Evolutionary conservation across 2,797 vertebrate genomes (phyloP).

Genomic region (Acanthiza pusilla): DNA sequence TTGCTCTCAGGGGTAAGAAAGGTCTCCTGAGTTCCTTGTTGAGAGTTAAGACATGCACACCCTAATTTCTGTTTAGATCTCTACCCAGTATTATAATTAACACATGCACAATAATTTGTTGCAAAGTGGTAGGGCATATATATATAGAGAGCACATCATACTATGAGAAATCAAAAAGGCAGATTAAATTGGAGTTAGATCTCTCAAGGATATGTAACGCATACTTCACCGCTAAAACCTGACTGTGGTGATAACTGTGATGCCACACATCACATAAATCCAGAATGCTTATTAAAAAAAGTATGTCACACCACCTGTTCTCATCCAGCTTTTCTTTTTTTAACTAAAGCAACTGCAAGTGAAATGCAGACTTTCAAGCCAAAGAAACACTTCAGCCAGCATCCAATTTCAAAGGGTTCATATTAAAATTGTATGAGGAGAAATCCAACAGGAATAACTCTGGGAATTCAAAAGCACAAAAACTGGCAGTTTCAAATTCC

Average conservation of each 20-base stretch:
- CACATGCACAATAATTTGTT: neutral
- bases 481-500: constrained; percentile 16
- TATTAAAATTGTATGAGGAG: constrained; percentile 26
- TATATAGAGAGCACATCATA: neutral
- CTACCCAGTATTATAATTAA: neutral
- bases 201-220: neutral
- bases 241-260: neutral
- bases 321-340: constrained; percentile 7
- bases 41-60: neutral
- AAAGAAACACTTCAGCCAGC: neutral
- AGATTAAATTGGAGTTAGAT: neutral
- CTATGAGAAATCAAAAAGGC: neutral
- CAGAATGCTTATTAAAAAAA: neutral
- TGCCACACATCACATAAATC: neutral
- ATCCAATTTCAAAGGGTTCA: constrained; percentile 36
- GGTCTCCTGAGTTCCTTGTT: neutral
- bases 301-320: neutral
- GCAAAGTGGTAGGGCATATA: neutral
- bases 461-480: constrained; percentile 22
- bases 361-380: neutral
- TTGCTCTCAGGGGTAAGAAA: neutral
- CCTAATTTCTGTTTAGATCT: neutral
- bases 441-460: constrained; percentile 22
- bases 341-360: neutral
- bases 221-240: neutral